These are phyloP conservation scores for Macrobrachium rosenbergii DNA, from an alignment of 1,140 invertebrate species.

Conservation along the genomic window DNA sequence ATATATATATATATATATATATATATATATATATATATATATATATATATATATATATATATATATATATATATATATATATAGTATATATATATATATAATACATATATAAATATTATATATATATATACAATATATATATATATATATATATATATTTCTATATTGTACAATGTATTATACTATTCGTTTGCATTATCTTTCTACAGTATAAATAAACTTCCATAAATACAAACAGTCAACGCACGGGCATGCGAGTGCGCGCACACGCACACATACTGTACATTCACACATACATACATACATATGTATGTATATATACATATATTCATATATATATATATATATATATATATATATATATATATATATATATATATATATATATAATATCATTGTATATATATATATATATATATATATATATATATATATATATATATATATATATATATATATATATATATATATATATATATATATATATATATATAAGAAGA, in stretches of 20 bases:
- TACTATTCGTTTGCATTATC: no score
- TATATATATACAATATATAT: constrained; percentile 5
- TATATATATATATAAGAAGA: no score
- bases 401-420: constrained; percentile 9
- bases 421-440: neutral
- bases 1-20: neutral
- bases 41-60: constrained; percentile 15
- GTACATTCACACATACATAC: neutral
- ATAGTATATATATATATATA: constrained; percentile 2
- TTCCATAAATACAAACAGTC: no score
- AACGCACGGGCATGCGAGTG: no score
- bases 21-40: constrained; percentile 10
- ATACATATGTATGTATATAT: constrained; percentile 3
- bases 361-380: no score
- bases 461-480: no score
- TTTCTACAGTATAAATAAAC: no score
- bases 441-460: no score
- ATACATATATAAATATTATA: neutral
- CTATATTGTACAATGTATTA: no score
- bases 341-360: neutral
- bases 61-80: no score
- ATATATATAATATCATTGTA: neutral
- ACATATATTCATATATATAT: neutral
- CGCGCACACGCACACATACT: no score
- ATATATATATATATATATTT: no score